A percentile compares a stretch with the other conserved stretches of the same genome.
These are phyloP conservation scores for Sialis fuliginosa DNA, from an alignment of 2,888 invertebrate genomes.

Conservation along the genomic window DNA sequence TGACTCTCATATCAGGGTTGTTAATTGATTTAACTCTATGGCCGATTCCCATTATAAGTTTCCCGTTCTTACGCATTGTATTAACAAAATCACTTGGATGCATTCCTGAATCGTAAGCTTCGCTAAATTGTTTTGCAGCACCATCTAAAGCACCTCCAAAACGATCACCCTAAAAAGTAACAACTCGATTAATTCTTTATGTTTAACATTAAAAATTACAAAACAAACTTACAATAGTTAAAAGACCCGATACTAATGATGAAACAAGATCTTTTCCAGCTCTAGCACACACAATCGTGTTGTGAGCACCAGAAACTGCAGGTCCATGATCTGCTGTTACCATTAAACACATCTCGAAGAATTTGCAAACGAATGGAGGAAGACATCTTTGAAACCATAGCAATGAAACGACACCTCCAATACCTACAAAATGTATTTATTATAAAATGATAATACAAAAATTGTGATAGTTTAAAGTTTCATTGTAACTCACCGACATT, in stretches of 20 bases:
- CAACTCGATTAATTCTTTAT: conserved; percentile 8
- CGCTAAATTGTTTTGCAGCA: conserved; percentile 94
- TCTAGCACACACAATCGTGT: conserved; percentile 93
- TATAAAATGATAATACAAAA: neutral
- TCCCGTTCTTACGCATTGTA: conserved; percentile 89
- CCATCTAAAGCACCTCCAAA: conserved; percentile 98
- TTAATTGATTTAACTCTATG: conserved; percentile 84
- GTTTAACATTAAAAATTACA: neutral
- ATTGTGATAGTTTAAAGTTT: neutral
- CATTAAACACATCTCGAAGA: conserved; percentile 98
- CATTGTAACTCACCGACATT: conserved; percentile 42
- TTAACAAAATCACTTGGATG: conserved; percentile 99
- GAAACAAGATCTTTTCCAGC: conserved; percentile 97
- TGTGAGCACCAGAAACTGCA: conserved; percentile 96
- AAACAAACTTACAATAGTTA: conserved; percentile 74
- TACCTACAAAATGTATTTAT: conserved; percentile 27
- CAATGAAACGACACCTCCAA: conserved; percentile 92
- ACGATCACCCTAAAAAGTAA: conserved; percentile 65
- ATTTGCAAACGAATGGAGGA: conserved; percentile 86
- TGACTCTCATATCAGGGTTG: conserved; percentile 97
- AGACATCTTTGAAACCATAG: conserved; percentile 97
- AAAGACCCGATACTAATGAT: conserved; percentile 83
- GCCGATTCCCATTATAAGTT: conserved; percentile 98
- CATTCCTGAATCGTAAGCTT: conserved; percentile 84
- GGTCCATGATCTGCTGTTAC: conserved; percentile 98